These are phyloP conservation scores for Metridium senile DNA, from an alignment of 92 coral and sea anemone genomes.

Conservation along the genomic window DNA sequence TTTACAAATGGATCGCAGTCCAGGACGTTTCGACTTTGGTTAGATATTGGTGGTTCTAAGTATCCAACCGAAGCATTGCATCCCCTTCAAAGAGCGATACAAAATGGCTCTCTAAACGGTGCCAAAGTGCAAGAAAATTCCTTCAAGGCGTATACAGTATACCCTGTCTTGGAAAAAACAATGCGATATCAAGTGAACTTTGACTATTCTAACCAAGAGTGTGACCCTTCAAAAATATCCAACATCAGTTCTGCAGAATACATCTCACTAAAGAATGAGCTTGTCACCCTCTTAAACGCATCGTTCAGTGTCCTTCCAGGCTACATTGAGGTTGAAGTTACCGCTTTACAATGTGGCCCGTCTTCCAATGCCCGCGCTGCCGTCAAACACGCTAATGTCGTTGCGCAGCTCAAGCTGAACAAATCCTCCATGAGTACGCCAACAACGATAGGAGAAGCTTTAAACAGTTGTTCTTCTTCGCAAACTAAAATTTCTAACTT, in stretches of 20 bases:
- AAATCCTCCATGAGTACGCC: neutral
- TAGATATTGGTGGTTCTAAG: conserved; percentile 13
- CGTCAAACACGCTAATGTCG: neutral
- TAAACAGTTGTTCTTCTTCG: neutral
- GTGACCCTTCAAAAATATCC: neutral
- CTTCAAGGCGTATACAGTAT: conserved; percentile 9
- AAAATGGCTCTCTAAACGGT: conserved; percentile 7
- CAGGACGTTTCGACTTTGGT: conserved; percentile 28
- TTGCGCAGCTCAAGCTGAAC: conserved; percentile 1
- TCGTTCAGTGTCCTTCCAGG: neutral
- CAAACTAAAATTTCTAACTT: conserved; percentile 2
- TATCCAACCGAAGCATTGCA: conserved; percentile 24
- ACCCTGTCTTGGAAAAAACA: conserved; percentile 4
- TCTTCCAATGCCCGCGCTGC: conserved; percentile 9
- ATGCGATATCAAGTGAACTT: conserved; percentile 16
- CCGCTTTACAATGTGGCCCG: neutral
- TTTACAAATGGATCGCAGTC: neutral
- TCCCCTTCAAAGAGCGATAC: conserved; percentile 18
- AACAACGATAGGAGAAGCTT: neutral
- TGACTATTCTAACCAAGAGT: conserved; percentile 4
- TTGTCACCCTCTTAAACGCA: neutral
- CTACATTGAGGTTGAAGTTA: neutral
- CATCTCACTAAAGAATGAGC: neutral
- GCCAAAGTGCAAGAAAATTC: neutral
- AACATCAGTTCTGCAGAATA: conserved; percentile 8